phyloP scores from a whole-genome alignment of 2,888 invertebrate species.

The Hyppa rectilinea region DNA sequence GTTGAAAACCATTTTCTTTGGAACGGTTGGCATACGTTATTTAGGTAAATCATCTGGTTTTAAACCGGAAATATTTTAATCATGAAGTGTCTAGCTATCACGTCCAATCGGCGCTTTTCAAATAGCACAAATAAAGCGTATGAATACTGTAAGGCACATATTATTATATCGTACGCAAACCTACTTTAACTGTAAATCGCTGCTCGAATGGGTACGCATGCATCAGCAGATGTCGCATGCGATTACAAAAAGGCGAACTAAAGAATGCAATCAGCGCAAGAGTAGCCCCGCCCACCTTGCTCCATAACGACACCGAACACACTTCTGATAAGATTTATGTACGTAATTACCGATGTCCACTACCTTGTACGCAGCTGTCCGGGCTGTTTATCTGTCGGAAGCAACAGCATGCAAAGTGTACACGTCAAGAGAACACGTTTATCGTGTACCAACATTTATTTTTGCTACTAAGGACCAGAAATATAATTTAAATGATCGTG shows the following conservation, averaged over 20 bases:
- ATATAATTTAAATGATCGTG: background rate
- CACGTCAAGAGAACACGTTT: constrained; percentile 8
- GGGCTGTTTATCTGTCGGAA: constrained; percentile 90
- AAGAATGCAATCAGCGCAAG: constrained; percentile 20
- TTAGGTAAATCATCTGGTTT: too few species aligned
- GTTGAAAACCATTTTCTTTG: too few species aligned
- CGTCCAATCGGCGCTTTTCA: background rate
- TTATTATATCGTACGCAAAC: background rate
- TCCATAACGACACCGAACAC: constrained; percentile 21
- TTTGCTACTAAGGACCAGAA: background rate
- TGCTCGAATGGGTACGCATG: background rate
- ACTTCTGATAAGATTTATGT: constrained; percentile 32
- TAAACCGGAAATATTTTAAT: too few species aligned
- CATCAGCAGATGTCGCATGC: constrained; percentile 17
- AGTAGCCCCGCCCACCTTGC: constrained; percentile 27
- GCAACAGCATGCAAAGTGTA: constrained; percentile 80
- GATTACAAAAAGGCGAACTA: constrained; percentile 14
- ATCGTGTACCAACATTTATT: too few species aligned
- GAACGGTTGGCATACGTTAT: too few species aligned
- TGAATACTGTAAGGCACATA: background rate
- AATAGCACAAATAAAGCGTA: constrained; percentile 14
- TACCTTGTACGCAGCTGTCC: constrained; percentile 89
- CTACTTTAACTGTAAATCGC: background rate
- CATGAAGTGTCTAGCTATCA: background rate
- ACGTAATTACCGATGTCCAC: constrained; percentile 75